These are phyloP conservation scores for Panorpa germanica DNA, from an alignment of 2,888 invertebrate species.

Conservation along the genomic window DNA sequence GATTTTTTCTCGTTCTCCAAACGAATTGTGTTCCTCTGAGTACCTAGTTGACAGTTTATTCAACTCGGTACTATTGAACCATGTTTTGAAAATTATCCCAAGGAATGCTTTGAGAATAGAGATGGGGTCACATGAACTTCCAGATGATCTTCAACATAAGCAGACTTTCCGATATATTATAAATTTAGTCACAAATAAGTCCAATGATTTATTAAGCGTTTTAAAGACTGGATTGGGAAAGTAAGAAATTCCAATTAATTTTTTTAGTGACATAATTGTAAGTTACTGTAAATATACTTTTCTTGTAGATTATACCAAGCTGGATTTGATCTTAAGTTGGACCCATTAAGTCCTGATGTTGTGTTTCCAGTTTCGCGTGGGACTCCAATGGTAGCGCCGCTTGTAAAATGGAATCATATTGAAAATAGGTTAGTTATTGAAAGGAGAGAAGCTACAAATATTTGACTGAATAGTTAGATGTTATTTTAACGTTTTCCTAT, in stretches of 20 bases:
- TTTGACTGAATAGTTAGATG: too few relatives aligned
- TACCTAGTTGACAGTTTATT: conserved; percentile 67
- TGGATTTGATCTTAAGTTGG: conserved; percentile 56
- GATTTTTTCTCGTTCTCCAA: conserved; percentile 76
- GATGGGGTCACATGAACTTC: conserved; percentile 72
- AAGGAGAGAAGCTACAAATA: too few relatives aligned
- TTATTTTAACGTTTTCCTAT: too few relatives aligned
- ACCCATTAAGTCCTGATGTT: conserved; percentile 56
- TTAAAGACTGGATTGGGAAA: conserved; percentile 44
- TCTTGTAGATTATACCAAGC: conserved; percentile 48
- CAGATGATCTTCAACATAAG: conserved; percentile 51
- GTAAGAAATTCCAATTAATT: conserved; percentile 22
- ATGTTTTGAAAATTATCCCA: conserved; percentile 60
- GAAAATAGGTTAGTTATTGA: conserved; percentile 56
- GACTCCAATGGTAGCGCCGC: conserved; percentile 67
- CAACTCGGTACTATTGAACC: conserved; percentile 74
- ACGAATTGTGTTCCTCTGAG: conserved; percentile 36
- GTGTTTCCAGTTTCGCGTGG: conserved; percentile 70
- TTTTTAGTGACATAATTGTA: neutral
- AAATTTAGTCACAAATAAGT: conserved; percentile 30
- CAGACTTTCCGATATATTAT: conserved; percentile 36
- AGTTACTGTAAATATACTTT: conserved; percentile 13
- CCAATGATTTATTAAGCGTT: conserved; percentile 40
- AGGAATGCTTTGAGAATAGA: conserved; percentile 67
- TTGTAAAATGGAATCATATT: conserved; percentile 78